phyloP scores from a whole-genome alignment of 2,888 invertebrate genomes.

The Chromoteleia sp. region DNA sequence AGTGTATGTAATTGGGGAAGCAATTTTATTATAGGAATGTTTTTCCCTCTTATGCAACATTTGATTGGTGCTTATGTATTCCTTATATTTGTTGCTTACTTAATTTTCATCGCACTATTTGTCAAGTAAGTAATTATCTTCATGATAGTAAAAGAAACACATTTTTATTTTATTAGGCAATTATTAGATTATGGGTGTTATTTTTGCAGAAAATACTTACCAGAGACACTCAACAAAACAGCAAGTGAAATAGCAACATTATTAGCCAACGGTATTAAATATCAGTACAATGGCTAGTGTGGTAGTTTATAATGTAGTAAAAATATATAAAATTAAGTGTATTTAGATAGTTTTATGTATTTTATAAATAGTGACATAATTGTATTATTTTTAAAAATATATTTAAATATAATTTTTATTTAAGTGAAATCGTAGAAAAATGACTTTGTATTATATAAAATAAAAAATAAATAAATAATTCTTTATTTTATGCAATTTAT shows the following conservation, averaged over 20 bases:
- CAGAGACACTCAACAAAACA: conserved; percentile 23
- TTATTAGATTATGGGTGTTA: background rate
- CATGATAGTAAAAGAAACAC: background rate
- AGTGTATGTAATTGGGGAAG: conserved; percentile 95
- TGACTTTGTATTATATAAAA: no score
- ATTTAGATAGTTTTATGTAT: no score
- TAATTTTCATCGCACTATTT: conserved; percentile 86
- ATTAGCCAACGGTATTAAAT: conserved; percentile 4
- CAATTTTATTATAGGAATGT: conserved; percentile 94
- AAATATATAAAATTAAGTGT: no score
- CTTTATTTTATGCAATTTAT: no score
- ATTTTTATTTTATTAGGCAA: background rate
- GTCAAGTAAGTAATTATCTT: conserved; percentile 85
- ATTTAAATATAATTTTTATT: no score
- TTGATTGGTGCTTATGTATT: conserved; percentile 90
- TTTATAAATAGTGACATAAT: no score
- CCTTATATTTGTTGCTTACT: conserved; percentile 88
- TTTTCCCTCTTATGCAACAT: conserved; percentile 88
- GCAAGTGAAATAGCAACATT: conserved; percentile 11
- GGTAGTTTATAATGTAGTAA: no score
- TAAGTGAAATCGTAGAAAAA: no score
- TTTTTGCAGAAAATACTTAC: conserved; percentile 32
- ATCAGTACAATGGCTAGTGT: no score
- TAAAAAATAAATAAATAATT: no score
- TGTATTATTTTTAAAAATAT: no score